Evolutionary conservation across 2,113 vertebrate species (phyloP).

Genomic region (Charina bottae): DNA sequence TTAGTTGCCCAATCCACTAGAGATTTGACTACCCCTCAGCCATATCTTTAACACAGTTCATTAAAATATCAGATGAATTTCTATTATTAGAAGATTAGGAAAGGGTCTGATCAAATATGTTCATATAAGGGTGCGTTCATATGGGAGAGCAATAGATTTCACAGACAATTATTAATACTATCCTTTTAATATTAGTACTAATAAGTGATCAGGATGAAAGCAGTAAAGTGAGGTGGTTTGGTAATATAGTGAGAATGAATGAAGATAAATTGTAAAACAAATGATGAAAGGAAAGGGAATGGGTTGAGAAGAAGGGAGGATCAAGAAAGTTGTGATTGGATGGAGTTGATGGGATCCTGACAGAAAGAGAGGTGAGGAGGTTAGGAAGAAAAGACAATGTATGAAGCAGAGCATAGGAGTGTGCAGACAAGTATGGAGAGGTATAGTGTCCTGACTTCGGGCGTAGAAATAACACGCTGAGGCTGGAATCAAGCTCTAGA

Average conservation of each 20-base stretch:
- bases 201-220: background rate
- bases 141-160: background rate
- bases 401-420: background rate
- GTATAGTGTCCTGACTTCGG: no score
- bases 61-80: conserved; percentile 39
- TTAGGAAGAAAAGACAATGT: background rate
- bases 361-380: background rate
- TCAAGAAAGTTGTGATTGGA: background rate
- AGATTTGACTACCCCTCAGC: conserved; percentile 37
- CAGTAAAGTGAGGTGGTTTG: background rate
- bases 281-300: background rate
- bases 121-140: background rate
- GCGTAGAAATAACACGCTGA: no score
- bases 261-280: background rate
- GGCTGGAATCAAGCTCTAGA: no score
- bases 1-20: conserved; percentile 59
- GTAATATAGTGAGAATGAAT: background rate
- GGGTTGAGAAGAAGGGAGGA: no score
- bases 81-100: conserved; percentile 48
- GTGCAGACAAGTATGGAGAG: background rate
- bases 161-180: background rate
- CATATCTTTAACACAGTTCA: conserved; percentile 62
- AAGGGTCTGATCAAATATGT: background rate
- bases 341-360: background rate
- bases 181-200: background rate